phyloP scores from a whole-genome alignment of 2,113 vertebrate genomes.

The Thymallus thymallus region DNA sequence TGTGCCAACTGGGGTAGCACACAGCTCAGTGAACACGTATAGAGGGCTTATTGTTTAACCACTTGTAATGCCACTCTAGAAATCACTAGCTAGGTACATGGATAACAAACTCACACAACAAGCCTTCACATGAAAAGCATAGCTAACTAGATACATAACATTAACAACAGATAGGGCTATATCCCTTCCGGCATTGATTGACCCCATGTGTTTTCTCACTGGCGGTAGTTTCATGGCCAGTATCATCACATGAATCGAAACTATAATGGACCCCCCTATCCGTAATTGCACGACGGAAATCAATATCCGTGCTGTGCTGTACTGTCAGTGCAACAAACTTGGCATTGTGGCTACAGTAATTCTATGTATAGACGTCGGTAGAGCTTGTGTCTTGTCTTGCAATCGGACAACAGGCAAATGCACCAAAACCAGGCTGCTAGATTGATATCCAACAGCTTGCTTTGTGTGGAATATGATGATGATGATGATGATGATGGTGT shows the following conservation, averaged over 20 bases:
- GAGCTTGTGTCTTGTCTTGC: neutral
- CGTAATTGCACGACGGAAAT: conserved; percentile 42
- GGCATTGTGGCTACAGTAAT: conserved; percentile 5
- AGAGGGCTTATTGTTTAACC: too few species aligned
- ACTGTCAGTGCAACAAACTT: conserved; percentile 3
- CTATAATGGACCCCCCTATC: conserved; percentile 20
- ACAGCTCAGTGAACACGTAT: too few species aligned
- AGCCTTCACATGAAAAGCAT: neutral
- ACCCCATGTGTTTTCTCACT: neutral
- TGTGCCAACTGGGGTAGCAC: neutral
- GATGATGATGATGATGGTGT: too few species aligned
- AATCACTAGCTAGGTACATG: neutral
- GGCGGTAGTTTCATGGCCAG: neutral
- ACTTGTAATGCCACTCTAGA: too few species aligned
- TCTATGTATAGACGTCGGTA: conserved; percentile 7
- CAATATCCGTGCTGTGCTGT: conserved; percentile 54
- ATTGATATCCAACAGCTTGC: too few species aligned
- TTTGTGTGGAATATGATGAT: too few species aligned
- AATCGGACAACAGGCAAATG: too few species aligned
- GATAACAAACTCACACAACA: neutral
- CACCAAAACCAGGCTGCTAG: too few species aligned
- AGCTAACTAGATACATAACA: too few species aligned
- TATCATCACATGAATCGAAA: neutral
- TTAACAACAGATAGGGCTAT: too few species aligned
- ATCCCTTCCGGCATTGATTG: neutral